Conservation (phyloP, 2,113 vertebrate genomes). For the Perognathus longimembris region DNA sequence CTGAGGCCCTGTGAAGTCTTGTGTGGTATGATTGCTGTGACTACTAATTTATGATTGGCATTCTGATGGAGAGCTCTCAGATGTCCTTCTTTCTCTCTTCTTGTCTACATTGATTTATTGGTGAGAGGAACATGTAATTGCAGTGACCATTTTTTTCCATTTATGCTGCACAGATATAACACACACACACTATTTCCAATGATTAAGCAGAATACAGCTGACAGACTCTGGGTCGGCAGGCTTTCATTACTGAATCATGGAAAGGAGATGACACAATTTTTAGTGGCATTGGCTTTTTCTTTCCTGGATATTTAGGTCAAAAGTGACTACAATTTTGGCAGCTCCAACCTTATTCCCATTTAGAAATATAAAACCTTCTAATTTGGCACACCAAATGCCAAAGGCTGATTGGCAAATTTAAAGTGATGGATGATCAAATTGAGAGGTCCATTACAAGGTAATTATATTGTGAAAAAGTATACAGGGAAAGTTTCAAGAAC, state of each 20-base stretch:
- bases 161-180: background rate
- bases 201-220: conserved; percentile 28
- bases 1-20: background rate
- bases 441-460: fast-evolving
- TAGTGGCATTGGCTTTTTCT: background rate
- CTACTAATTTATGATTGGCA: background rate
- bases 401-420: background rate
- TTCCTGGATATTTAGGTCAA: conserved; percentile 29
- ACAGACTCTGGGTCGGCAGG: background rate
- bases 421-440: background rate
- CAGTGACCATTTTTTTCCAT: background rate
- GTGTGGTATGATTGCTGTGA: background rate
- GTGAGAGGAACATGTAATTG: conserved; percentile 35
- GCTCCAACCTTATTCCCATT: background rate
- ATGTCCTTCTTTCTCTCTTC: conserved; percentile 5
- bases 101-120: background rate
- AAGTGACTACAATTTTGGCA: conserved; percentile 34
- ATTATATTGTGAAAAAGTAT: background rate
- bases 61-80: conserved; percentile 59
- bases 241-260: background rate
- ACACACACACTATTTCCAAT: background rate
- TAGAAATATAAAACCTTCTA: background rate
- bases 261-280: conserved; percentile 11
- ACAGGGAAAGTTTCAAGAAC: background rate
- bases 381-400: background rate